phyloP scores from a whole-genome alignment of 2,888 invertebrate genomes.

The Spialia ferax region DNA sequence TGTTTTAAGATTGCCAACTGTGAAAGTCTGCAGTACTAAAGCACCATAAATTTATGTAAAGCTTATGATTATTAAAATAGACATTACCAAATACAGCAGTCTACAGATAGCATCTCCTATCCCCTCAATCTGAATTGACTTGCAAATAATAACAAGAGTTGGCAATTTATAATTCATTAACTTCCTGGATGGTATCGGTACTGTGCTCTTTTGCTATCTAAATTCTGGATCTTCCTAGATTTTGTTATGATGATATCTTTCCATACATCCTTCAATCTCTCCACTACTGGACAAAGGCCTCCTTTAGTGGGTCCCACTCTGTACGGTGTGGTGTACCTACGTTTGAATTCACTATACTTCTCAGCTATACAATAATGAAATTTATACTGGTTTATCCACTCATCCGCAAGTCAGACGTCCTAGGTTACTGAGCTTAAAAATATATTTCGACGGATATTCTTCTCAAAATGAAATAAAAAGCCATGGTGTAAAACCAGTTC shows the following conservation, averaged over 20 bases:
- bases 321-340: no score
- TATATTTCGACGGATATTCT: constrained; percentile 4
- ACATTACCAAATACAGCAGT: constrained; percentile 9
- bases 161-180: constrained; percentile 13
- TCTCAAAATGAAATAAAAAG: constrained; percentile 13
- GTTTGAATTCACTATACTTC: no score
- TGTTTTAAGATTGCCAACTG: no score
- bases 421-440: constrained; percentile 9
- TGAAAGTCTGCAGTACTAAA: not conserved
- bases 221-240: not conserved
- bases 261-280: no score
- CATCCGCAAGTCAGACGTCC: not conserved
- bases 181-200: constrained; percentile 9
- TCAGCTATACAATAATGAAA: no score
- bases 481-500: constrained; percentile 16
- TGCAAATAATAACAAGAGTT: constrained; percentile 19
- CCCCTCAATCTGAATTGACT: constrained; percentile 16
- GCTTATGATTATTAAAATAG: constrained; percentile 5
- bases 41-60: constrained; percentile 1
- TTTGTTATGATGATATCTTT: not conserved
- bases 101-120: constrained; percentile 9
- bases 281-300: no score
- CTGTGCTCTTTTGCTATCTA: not conserved
- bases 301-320: no score
- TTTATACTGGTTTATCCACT: not conserved